phyloP scores from a whole-genome alignment of 2,888 invertebrate species.

The Cosmia trapezina region DNA sequence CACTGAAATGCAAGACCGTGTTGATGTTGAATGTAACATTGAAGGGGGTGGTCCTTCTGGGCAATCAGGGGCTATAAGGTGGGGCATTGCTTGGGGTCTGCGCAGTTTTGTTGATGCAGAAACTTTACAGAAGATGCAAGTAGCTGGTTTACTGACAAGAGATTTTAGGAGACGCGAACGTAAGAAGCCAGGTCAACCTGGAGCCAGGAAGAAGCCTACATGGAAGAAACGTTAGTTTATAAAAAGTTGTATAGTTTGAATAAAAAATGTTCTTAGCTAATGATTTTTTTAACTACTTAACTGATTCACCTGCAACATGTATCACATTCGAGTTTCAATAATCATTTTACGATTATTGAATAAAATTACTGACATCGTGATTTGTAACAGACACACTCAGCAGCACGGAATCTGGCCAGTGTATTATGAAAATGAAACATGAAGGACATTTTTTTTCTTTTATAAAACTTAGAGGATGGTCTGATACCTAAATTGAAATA shows the following conservation, averaged over 20 bases:
- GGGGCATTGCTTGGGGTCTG: slow-evolving; percentile 96
- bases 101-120: slow-evolving; percentile 95
- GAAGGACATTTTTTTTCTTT: too few species aligned
- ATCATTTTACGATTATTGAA: not conserved
- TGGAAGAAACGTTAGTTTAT: slow-evolving; percentile 96
- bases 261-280: slow-evolving; percentile 36
- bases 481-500: too few species aligned
- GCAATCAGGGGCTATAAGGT: slow-evolving; percentile 97
- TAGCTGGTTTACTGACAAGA: slow-evolving; percentile 96
- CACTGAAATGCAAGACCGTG: slow-evolving; percentile 93
- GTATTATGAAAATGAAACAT: too few species aligned
- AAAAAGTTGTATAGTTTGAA: slow-evolving; percentile 26
- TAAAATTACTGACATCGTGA: too few species aligned
- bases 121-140: slow-evolving; percentile 95
- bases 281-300: not conserved
- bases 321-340: not conserved
- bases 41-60: slow-evolving; percentile 94
- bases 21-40: slow-evolving; percentile 95
- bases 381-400: not conserved
- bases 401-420: too few species aligned
- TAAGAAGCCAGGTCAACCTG: slow-evolving; percentile 97
- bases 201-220: slow-evolving; percentile 96
- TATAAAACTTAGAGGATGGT: too few species aligned
- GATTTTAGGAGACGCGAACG: slow-evolving; percentile 95
- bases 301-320: not conserved